These are phyloP conservation scores for Dreissena polymorpha DNA, from an alignment of 1,140 invertebrate genomes.

Conservation along the genomic window DNA sequence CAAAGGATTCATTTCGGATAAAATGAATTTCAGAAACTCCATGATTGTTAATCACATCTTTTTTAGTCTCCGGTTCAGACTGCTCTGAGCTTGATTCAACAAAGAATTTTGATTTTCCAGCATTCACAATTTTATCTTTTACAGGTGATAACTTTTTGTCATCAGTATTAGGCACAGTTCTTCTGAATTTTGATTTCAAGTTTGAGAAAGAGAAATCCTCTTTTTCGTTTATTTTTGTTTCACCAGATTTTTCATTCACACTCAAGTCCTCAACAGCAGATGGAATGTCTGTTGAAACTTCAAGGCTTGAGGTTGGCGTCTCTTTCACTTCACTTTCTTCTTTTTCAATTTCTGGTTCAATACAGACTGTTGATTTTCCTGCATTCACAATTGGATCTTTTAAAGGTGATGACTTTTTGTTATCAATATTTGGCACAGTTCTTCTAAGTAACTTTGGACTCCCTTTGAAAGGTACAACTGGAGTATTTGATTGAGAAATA, in stretches of 20 bases:
- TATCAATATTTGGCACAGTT: background rate
- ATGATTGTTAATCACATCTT: no score
- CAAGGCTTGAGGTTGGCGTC: no score
- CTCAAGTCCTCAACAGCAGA: background rate
- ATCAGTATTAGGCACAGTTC: background rate
- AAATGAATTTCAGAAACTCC: no score
- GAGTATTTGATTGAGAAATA: constrained; percentile 1
- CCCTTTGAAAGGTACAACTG: constrained; percentile 22
- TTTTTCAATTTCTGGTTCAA: background rate
- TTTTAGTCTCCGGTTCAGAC: no score
- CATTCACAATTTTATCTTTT: background rate
- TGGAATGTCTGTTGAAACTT: background rate
- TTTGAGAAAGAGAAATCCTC: constrained; percentile 34
- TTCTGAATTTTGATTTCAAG: constrained; percentile 40
- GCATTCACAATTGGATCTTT: background rate
- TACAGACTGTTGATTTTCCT: constrained; percentile 1
- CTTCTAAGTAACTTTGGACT: constrained; percentile 13
- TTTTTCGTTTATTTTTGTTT: constrained; percentile 9
- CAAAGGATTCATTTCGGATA: no score
- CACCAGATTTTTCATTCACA: background rate
- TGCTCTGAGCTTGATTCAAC: background rate
- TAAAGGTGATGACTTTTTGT: background rate
- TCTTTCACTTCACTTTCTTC: no score
- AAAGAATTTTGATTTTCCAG: background rate
- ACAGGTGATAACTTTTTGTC: background rate